phyloP scores from a whole-genome alignment of 2,888 invertebrate genomes.

The Cosmia pyralina region DNA sequence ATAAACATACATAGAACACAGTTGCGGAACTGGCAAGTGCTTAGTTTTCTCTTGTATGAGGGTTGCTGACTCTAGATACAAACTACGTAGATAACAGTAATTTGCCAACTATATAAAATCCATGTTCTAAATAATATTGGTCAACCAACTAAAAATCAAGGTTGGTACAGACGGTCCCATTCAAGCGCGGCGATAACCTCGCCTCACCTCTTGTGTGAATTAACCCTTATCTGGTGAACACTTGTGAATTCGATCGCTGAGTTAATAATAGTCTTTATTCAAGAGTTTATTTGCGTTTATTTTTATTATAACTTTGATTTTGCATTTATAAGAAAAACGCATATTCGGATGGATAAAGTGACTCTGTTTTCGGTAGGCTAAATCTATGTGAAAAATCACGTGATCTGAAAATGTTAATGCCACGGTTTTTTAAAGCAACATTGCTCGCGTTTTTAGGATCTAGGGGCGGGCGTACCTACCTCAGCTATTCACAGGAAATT shows the following conservation, averaged over 20 bases:
- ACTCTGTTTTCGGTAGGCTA: not conserved
- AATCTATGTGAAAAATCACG: not conserved
- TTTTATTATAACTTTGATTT: conserved; percentile 22
- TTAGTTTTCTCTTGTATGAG: not conserved
- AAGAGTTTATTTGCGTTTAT: conserved; percentile 29
- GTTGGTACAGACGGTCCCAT: conserved; percentile 61
- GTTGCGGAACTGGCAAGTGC: too few relatives aligned
- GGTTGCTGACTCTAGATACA: not conserved
- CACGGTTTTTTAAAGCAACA: too few relatives aligned
- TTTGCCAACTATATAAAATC: not conserved
- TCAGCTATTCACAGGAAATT: too few relatives aligned
- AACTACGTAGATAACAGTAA: not conserved
- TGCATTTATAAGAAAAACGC: conserved; percentile 13
- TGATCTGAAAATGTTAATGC: not conserved
- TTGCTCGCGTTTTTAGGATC: not conserved
- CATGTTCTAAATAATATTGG: conserved; percentile 52
- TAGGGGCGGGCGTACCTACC: too few relatives aligned
- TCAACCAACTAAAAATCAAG: conserved; percentile 72
- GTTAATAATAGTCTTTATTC: conserved; percentile 43
- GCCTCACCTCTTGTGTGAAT: conserved; percentile 69
- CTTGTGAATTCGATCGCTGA: conserved; percentile 44
- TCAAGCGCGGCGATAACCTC: conserved; percentile 73
- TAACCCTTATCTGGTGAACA: conserved; percentile 68
- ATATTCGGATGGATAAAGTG: not conserved
- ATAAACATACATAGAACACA: not conserved